Base-by-base conservation (phyloP, 2,888 invertebrate genomes). In the Acleris holmiana region DNA sequence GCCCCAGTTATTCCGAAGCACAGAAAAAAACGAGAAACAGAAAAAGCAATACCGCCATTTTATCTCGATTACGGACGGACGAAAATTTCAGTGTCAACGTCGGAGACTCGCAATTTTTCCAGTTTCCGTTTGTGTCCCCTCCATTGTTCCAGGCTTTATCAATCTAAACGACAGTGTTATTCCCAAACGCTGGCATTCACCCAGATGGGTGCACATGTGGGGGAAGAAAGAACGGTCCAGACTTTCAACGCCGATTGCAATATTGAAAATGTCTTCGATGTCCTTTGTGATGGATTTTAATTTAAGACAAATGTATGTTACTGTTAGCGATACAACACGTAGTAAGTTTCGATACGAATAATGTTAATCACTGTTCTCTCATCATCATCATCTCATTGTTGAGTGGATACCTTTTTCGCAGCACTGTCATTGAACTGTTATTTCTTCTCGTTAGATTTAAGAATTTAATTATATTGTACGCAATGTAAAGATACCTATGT, bases 91-190 rank as follows among this genome's bases (percentile, higher is more conserved):
- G 65, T 65, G 65, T 65, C 65, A 65, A 65, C 65, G 60, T 65
- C 59, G 66, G 53, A 19, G 59, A 49, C 48, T 60, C 49, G 56
- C 55, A 66, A 56, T 66, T 66, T 66, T 66, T 61, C 61, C 66
- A 60, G 58, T 51, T 55, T 67, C 57, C 68, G 72, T 61, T 61
- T 72, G 66, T 72, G 64, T 59, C 63, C 64, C 72, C 66, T 69
- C 73, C 64, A 76, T 77, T 77, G 75, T 74, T 70, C 69, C 69
- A 70, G 53, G 67, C 72, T 77, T 75, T 78, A 78, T 79, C 79
- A 79, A 79, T 79, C 75, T 76, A 77, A 79, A 73, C 67, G 75
- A 70, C 70, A 76, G 69, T 67, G 71, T 74, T 73, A 75, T 71
- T 69, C 71, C 68, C 68, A 57, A 68, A 69, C 67, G 72, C 76